Percentiles rank a stretch among this genome's conserved stretches.
These are phyloP conservation scores for Thecocarcelia acutangulata DNA, from an alignment of 2,888 invertebrate species.

Conservation along the genomic window DNA sequence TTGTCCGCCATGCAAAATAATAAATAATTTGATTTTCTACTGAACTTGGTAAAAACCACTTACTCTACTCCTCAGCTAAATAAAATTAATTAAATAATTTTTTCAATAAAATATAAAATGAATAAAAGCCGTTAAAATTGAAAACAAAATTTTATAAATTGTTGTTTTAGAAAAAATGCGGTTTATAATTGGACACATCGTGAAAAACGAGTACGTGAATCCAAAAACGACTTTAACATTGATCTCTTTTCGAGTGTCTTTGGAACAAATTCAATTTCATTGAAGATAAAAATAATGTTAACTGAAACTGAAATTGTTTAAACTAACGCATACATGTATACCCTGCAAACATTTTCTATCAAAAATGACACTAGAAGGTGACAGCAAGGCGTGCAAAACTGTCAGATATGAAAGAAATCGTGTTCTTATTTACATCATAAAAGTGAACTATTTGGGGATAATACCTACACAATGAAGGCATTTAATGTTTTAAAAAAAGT, in stretches of 20 bases:
- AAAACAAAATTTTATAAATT: slow-evolving; percentile 1
- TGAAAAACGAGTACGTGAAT: no score
- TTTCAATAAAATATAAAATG: not conserved
- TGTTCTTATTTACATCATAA: no score
- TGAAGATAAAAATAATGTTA: slow-evolving; percentile 25
- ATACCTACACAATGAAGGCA: no score
- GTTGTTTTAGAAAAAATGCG: slow-evolving; percentile 38
- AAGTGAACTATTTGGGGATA: no score
- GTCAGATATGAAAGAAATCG: no score
- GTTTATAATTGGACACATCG: slow-evolving; percentile 10
- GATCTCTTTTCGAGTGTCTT: slow-evolving; percentile 50
- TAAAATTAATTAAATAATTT: not conserved
- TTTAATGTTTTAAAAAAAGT: no score
- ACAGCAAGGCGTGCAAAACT: no score
- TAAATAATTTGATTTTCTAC: slow-evolving; percentile 44
- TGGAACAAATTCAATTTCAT: slow-evolving; percentile 11
- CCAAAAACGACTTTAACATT: slow-evolving; percentile 52
- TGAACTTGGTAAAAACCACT: slow-evolving; percentile 59
- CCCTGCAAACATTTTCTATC: no score
- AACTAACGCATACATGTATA: no score
- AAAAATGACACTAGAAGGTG: no score
- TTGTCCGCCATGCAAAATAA: slow-evolving; percentile 11
- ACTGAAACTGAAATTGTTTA: slow-evolving; percentile 47
- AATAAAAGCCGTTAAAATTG: slow-evolving; percentile 11
- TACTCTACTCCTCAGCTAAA: slow-evolving; percentile 22